Base-by-base conservation (phyloP, 2,888 invertebrate genomes). In the Cerceris rybyensis region DNA sequence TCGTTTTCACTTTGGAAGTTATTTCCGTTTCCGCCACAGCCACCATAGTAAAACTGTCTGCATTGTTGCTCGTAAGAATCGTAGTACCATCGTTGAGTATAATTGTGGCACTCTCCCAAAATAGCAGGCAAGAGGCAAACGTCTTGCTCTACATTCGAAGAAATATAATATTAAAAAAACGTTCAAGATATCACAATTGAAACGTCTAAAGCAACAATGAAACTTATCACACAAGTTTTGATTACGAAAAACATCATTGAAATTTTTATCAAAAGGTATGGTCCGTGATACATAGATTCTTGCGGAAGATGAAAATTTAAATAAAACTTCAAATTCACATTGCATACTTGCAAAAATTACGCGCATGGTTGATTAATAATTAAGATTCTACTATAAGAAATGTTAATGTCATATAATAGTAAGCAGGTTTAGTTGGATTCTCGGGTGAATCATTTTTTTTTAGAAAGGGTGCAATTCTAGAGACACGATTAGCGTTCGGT, bases 11-110 rank as follows among this genome's bases (percentile, higher is more conserved):
- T 94, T 8, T 90, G 90, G 93, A 98, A 98, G 93, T 97, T 97
- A 92, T 98, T 98, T 1, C 94, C 95, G 90, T 99, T 99, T 42
- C 98, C 98, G 16, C 96, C 96, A 90, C 98, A 98, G 63, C 98
- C 98, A 50, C 98, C 97, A 91, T 96, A 98, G 86, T 96, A 95
- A 93, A 98, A 98, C 88, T 95, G 95, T 67, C 94, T 93, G 91
- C 98, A 99, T 49, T 93, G 93, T 77, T 95, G 94, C 60, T 95
- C 95, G 86, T 94, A 94, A 0, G 96, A 95, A 90, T 98, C 97
- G 92, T 94, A 98, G 93, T 96, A 98, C 96, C 97, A 98, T 75
- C 95, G 94, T 76, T 94, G 93, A 7, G 94, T 94, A 89, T 96
- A 97, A 86, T 96, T 95, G 69, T 94, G 94, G 87, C 98, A 98